Conservation (phyloP, 2,797 vertebrate species). For the Galago senegalensis region DNA sequence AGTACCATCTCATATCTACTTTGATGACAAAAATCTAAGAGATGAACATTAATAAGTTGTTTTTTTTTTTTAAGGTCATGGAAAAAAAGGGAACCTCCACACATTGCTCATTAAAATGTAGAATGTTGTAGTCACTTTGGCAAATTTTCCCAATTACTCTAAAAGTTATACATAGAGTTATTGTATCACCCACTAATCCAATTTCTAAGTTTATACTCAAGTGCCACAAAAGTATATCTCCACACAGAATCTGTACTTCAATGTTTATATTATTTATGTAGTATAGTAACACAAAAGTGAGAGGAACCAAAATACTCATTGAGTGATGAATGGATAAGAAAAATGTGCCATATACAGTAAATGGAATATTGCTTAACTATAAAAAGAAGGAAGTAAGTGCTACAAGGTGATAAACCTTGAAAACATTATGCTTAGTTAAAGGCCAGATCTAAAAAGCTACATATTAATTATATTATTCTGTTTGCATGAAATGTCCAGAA, state of each 20-base stretch:
- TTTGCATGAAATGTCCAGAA: neutral
- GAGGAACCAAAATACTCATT: neutral
- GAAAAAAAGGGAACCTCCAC: neutral
- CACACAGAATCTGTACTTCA: neutral
- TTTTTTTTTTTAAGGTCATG: neutral
- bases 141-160: neutral
- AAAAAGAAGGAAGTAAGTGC: neutral
- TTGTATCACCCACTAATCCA: neutral
- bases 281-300: neutral
- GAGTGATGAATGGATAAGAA: neutral
- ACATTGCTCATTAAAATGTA: neutral
- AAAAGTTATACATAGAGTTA: neutral
- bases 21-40: too few relatives aligned
- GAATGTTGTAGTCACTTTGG: neutral
- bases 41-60: too few relatives aligned
- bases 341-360: neutral
- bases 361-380: neutral
- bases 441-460: neutral
- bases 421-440: neutral
- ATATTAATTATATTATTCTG: neutral
- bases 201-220: neutral
- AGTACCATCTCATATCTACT: neutral
- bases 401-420: neutral
- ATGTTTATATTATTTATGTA: neutral
- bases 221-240: neutral